phyloP scores from a whole-genome alignment of 2,797 vertebrate genomes.

The Catharus ustulatus region DNA sequence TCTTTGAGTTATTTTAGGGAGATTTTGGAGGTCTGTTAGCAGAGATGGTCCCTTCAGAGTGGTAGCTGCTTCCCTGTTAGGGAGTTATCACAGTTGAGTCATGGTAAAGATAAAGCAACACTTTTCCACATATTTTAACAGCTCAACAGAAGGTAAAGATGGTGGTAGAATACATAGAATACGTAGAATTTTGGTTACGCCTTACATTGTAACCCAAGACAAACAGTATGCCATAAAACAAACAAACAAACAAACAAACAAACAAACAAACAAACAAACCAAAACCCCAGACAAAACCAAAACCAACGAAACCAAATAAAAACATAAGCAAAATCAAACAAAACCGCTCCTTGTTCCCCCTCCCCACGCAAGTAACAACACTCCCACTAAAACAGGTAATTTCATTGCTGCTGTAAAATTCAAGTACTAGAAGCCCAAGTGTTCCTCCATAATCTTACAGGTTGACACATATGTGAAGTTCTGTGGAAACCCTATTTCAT shows the following conservation, averaged over 20 bases:
- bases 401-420: neutral
- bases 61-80: fast-evolving
- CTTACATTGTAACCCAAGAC: neutral
- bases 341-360: fast-evolving
- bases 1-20: neutral
- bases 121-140: neutral
- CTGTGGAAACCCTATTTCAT: neutral
- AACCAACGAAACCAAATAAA: neutral
- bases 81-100: neutral
- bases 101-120: neutral
- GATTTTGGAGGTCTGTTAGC: neutral
- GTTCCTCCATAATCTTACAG: neutral
- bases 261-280: too few species aligned
- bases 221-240: too few species aligned
- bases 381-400: neutral
- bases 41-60: neutral
- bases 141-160: neutral
- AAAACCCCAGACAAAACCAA: fast-evolving
- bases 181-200: neutral
- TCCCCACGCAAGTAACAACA: neutral
- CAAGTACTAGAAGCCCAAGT: neutral
- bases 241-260: neutral
- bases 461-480: neutral
- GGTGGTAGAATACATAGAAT: neutral
- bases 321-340: neutral